Base-by-base conservation (phyloP, 2,888 invertebrate genomes). In the Pammene fasciana region DNA sequence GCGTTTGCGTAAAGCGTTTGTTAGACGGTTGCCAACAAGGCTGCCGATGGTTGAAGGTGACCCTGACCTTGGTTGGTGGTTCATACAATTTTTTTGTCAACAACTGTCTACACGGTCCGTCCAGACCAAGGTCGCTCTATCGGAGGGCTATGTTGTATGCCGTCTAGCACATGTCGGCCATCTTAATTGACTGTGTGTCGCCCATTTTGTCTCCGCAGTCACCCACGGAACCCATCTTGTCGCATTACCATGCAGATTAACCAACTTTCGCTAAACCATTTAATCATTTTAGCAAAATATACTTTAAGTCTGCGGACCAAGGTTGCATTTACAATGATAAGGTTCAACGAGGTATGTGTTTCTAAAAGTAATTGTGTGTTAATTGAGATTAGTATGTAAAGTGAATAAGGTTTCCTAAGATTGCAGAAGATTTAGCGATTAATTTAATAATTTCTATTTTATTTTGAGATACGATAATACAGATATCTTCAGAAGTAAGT, bases 201-300 rank as follows among this genome's bases (percentile, higher is more conserved):
- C 50, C 26, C 13, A 26, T 16, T 18, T 4, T 18, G 18, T 18
- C 48, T 18, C 50, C 50, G 34, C 16, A n/a, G 16, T 50, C 38
- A 8, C 36, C 36, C 64, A 8, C 54, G 16, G 10, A 18, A 34
- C 54, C 43, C 54, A 43, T 36, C 56, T 65, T 38, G 56, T 65
- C 65, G 36, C 54, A 65, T 65, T 65, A 65, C 46, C 65, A 65
- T 65, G 56, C 65, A 45, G 26, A 65, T 38, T 46, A 55, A 55
- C 34, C 55, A 13, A 38, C 56, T 18, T 38, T 38, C 46, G 18
- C 18, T 7, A 41, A 36, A n/a, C 1, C 38, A 13, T 16, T 36
- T 16, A 18, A 16, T 16, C 0, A 9, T n/a, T 36, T 5, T 8
- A 2, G n/a, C 8, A 38, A 62, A 62, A 16, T 50, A 10, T 38